phyloP scores from a whole-genome alignment of 2,113 vertebrate genomes.

The Muntiacus reevesi region DNA sequence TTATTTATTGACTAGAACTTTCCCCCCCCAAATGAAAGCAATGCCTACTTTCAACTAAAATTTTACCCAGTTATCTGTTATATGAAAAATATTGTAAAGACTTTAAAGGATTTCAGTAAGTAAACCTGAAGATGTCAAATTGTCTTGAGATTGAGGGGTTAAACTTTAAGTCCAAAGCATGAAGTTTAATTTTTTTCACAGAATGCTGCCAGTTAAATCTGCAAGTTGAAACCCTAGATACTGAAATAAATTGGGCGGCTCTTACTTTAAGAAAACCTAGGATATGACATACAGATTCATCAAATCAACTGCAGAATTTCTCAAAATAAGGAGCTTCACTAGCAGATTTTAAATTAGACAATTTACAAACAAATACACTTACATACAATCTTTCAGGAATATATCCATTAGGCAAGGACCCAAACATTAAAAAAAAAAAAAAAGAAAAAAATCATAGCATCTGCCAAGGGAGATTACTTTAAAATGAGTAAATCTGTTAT shows the following conservation, averaged over 20 bases:
- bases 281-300: neutral
- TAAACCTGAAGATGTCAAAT: slow-evolving; percentile 9
- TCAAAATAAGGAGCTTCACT: slow-evolving; percentile 34
- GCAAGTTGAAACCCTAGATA: neutral
- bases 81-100: slow-evolving; percentile 24
- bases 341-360: slow-evolving; percentile 36
- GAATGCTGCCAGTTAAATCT: neutral
- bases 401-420: neutral
- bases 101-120: slow-evolving; percentile 32
- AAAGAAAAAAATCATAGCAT: neutral
- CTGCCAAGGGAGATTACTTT: neutral
- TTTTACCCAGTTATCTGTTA: neutral
- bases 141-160: slow-evolving; percentile 20
- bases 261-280: slow-evolving; percentile 34
- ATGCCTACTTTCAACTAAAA: neutral
- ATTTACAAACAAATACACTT: slow-evolving; percentile 28
- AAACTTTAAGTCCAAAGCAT: neutral
- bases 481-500: slow-evolving; percentile 41
- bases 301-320: neutral
- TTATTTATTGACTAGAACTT: neutral
- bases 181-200: slow-evolving; percentile 1
- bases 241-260: neutral
- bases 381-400: slow-evolving; percentile 14
- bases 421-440: neutral
- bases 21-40: slow-evolving; percentile 17